phyloP scores from a whole-genome alignment of 2,113 vertebrate genomes.

The Nibea albiflora region DNA sequence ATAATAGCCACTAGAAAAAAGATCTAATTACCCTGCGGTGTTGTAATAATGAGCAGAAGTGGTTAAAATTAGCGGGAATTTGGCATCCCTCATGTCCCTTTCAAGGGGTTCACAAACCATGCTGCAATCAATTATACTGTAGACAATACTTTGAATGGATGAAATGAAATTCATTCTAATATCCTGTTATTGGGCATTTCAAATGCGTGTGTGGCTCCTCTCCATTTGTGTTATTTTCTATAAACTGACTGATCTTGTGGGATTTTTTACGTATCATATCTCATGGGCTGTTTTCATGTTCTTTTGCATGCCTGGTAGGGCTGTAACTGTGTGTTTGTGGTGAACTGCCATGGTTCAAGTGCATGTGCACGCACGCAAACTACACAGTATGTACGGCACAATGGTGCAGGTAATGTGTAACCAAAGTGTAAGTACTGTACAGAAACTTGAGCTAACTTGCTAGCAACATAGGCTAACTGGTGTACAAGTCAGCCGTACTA shows the following conservation, averaged over 20 bases:
- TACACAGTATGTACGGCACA: too few relatives aligned
- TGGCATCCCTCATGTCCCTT: not conserved
- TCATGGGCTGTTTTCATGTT: not conserved
- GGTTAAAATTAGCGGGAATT: not conserved
- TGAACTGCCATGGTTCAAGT: too few relatives aligned
- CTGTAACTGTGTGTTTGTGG: too few relatives aligned
- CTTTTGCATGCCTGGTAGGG: not conserved
- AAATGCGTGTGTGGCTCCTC: not conserved
- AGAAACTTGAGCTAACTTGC: not conserved
- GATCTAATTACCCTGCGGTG: not conserved
- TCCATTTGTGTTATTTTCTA: not conserved
- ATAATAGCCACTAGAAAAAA: not conserved
- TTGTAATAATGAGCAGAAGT: slow-evolving; percentile 1
- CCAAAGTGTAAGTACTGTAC: too few relatives aligned
- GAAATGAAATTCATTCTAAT: not conserved
- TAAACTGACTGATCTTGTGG: not conserved
- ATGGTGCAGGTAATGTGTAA: too few relatives aligned
- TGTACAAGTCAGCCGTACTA: too few relatives aligned
- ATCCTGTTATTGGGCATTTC: not conserved
- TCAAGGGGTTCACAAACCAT: not conserved
- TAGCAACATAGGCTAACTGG: not conserved
- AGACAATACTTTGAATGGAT: not conserved
- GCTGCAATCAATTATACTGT: not conserved
- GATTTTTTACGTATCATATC: not conserved
- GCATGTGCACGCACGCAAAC: not conserved